A percentile compares a stretch with the other conserved stretches of the same genome.
Conservation (phyloP, 2,888 invertebrate species). For the Drosophila rellima region DNA sequence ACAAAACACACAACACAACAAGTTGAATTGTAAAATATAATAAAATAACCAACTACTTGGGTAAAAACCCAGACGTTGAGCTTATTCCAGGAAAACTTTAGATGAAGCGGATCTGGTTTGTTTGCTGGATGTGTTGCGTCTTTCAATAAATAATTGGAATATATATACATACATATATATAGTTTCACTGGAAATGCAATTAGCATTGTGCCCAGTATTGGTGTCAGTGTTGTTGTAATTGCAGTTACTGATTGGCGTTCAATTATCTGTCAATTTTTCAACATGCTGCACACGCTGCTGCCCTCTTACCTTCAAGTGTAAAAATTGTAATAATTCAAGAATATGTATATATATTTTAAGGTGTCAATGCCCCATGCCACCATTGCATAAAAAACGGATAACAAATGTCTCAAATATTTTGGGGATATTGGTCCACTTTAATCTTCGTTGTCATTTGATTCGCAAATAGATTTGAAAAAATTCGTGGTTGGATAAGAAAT, state of each 20-base stretch:
- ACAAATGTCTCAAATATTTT: too few relatives aligned
- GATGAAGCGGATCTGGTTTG: slow-evolving; percentile 49
- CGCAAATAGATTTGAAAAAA: too few relatives aligned
- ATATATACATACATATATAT: background rate
- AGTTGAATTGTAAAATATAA: slow-evolving; percentile 17
- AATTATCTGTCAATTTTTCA: slow-evolving; percentile 55
- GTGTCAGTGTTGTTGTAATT: slow-evolving; percentile 36
- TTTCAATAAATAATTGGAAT: slow-evolving; percentile 9
- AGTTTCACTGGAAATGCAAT: slow-evolving; percentile 37
- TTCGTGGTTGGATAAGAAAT: too few relatives aligned
- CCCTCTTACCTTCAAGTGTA: background rate
- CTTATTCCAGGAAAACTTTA: slow-evolving; percentile 50
- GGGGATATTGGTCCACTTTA: too few relatives aligned
- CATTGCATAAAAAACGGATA: background rate
- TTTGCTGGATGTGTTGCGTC: slow-evolving; percentile 26
- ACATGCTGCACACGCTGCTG: slow-evolving; percentile 19
- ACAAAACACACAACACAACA: slow-evolving; percentile 5
- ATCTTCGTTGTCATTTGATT: too few relatives aligned
- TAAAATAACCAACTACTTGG: slow-evolving; percentile 24
- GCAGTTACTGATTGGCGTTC: slow-evolving; percentile 37
- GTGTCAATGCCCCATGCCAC: slow-evolving; percentile 2
- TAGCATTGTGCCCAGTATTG: slow-evolving; percentile 30
- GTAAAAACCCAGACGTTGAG: slow-evolving; percentile 25
- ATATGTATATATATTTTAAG: background rate
- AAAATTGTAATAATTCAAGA: background rate